These are phyloP conservation scores for Perizoma flavofasciatum DNA, from an alignment of 2,888 invertebrate genomes.

Conservation along the genomic window DNA sequence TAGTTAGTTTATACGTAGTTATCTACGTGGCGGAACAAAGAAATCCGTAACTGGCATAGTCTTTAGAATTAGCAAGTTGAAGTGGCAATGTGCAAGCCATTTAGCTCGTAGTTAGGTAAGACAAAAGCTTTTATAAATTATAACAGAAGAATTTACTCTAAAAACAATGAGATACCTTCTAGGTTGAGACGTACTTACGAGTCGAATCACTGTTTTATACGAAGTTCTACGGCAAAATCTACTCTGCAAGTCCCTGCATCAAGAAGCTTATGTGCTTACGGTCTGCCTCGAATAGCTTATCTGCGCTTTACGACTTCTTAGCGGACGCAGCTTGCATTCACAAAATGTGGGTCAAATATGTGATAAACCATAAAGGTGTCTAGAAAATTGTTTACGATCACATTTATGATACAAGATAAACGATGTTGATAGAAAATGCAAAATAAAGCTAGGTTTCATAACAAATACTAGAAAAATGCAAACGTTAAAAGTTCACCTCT, in stretches of 20 bases:
- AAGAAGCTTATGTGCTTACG: conserved; percentile 38
- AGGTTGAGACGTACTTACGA: background rate
- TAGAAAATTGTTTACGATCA: conserved; percentile 16
- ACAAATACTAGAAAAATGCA: background rate
- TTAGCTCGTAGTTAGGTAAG: too few species aligned
- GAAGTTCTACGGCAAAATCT: conserved; percentile 13
- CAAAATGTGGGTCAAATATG: conserved; percentile 32
- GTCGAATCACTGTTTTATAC: conserved; percentile 7
- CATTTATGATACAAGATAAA: conserved; percentile 5
- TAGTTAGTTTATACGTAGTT: too few species aligned
- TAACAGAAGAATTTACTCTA: too few species aligned
- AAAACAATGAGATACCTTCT: too few species aligned
- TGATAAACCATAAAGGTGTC: conserved; percentile 21
- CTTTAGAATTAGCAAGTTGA: too few species aligned
- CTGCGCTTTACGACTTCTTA: conserved; percentile 37
- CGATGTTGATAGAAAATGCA: conserved; percentile 8
- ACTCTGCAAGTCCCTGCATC: conserved; percentile 28
- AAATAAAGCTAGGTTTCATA: conserved; percentile 1
- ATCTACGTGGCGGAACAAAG: too few species aligned
- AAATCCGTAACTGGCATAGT: too few species aligned
- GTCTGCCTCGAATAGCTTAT: conserved; percentile 34
- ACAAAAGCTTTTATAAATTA: too few species aligned
- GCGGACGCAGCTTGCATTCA: conserved; percentile 28
- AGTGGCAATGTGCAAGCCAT: too few species aligned
- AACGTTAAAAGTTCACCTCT: too few species aligned